A percentile compares a stretch with the other conserved stretches of the same genome.
phyloP scores from a whole-genome alignment of 2,113 vertebrate genomes.

The Dipodomys ordii region DNA sequence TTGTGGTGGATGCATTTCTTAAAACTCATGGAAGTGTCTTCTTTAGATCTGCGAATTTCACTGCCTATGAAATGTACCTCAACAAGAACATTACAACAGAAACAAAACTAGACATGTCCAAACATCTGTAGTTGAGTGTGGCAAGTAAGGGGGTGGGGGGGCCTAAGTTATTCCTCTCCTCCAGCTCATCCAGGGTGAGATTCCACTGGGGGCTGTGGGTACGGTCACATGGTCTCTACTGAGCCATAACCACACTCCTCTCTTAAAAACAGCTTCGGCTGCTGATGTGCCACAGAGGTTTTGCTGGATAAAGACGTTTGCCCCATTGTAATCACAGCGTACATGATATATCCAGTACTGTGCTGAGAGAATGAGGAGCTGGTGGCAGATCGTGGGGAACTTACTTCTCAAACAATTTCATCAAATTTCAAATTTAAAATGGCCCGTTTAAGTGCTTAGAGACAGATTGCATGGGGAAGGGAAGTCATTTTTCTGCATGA shows the following conservation, averaged over 20 bases:
- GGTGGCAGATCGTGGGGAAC: not conserved
- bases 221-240: not conserved
- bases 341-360: not conserved
- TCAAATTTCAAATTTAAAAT: conserved; percentile 36
- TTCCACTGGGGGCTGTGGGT: not conserved
- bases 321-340: not conserved
- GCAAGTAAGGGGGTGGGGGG: not conserved
- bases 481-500: not conserved
- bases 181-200: not conserved
- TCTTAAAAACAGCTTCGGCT: not conserved
- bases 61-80: not conserved
- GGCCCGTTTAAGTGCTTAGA: not conserved
- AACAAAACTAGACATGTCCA: not conserved
- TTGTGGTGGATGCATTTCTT: not conserved
- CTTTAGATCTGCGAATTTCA: not conserved
- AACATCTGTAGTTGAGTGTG: not conserved
- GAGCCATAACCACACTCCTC: conserved; percentile 2
- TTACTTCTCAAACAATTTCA: conserved; percentile 21
- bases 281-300: not conserved
- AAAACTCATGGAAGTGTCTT: not conserved
- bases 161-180: not conserved
- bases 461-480: not conserved
- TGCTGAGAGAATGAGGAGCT: not conserved
- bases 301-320: conserved; percentile 15
- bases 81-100: not conserved